Evolutionary conservation across 2,113 vertebrate species (phyloP).

Genomic region (Mirza zaza): DNA sequence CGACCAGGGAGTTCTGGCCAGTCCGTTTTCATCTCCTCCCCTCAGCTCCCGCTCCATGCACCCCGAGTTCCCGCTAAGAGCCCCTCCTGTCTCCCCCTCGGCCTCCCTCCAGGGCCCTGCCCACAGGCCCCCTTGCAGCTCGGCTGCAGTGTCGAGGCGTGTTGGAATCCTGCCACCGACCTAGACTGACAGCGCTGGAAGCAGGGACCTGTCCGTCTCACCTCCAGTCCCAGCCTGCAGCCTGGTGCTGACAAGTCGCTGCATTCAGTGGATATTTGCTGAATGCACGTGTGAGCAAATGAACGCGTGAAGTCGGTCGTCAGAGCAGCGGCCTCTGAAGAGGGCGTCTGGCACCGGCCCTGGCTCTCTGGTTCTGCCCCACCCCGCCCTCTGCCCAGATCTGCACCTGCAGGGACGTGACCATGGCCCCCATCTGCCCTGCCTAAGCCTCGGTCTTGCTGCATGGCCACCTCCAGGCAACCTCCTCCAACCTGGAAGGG

Average conservation of each 20-base stretch:
- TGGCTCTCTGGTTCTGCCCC: fast-evolving
- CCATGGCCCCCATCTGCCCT: not conserved
- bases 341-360: fast-evolving
- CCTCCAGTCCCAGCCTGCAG: not conserved
- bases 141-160: fast-evolving
- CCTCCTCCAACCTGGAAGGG: not conserved
- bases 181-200: not conserved
- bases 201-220: not conserved
- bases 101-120: not conserved
- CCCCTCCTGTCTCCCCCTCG: not conserved
- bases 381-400: fast-evolving
- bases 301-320: not conserved
- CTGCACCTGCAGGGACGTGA: not conserved
- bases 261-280: fast-evolving
- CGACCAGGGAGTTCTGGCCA: not conserved
- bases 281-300: not conserved
- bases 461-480: not conserved
- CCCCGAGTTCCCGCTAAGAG: not conserved
- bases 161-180: not conserved
- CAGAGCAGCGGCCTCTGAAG: fast-evolving
- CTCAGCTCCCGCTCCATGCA: not conserved
- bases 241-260: fast-evolving
- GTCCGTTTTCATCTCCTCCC: not conserved
- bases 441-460: not conserved
- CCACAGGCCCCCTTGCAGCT: not conserved